Conservation (phyloP, 2,113 vertebrate species). For the Corythoichthys haematopterus region DNA sequence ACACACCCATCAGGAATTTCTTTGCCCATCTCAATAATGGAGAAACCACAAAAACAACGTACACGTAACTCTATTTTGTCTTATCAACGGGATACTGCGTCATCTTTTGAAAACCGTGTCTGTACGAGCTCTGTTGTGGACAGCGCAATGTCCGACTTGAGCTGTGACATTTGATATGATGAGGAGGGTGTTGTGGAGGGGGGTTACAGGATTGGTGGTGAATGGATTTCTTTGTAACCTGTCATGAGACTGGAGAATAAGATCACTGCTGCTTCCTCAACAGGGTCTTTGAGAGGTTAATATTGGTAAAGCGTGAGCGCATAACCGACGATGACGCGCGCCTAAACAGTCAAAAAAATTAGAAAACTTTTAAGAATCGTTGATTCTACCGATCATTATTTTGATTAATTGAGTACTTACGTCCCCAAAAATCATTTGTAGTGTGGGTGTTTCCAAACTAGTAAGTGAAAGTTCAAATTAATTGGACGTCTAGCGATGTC, state of each 20-base stretch:
- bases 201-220: slow-evolving; percentile 30
- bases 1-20: slow-evolving; percentile 48
- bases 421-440: no score
- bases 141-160: slow-evolving; percentile 9
- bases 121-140: background rate
- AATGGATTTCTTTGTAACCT: slow-evolving; percentile 67
- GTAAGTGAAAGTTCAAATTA: no score
- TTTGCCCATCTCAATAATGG: slow-evolving; percentile 36
- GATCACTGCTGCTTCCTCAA: slow-evolving; percentile 51
- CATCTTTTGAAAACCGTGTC: background rate
- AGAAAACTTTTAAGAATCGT: no score
- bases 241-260: slow-evolving; percentile 63
- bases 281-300: slow-evolving; percentile 31
- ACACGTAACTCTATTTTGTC: background rate
- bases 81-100: background rate
- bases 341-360: no score
- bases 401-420: no score
- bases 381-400: no score
- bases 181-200: background rate
- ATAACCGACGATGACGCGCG: no score
- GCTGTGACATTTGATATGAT: slow-evolving; percentile 54
- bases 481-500: no score
- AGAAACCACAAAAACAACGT: slow-evolving; percentile 10
- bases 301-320: no score
- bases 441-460: no score